Conservation (phyloP, 2,113 vertebrate species). For the Peucedramus taeniatus region DNA sequence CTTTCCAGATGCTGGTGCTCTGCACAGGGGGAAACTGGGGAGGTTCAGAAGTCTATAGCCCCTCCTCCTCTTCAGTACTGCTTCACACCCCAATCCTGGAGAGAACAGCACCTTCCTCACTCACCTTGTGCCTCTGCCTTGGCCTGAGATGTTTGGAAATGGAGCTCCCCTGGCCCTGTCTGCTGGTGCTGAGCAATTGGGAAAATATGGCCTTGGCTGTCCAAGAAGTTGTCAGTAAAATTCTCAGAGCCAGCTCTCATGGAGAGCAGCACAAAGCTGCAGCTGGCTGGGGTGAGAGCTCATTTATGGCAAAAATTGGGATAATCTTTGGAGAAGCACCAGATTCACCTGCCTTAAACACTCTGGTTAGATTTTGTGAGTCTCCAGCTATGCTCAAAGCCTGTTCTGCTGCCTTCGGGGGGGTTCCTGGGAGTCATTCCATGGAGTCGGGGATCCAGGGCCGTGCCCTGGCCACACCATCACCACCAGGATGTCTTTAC, state of each 20-base stretch:
- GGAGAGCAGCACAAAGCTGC: neutral
- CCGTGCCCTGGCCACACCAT: neutral
- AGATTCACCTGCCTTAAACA: neutral
- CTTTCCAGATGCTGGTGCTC: neutral
- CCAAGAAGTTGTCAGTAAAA: neutral
- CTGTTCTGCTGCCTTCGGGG: neutral
- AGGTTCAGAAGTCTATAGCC: neutral
- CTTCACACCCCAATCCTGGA: accelerated
- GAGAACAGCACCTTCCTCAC: neutral
- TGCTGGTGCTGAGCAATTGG: neutral
- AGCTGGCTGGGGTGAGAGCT: neutral
- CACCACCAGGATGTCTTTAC: neutral
- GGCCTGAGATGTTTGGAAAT: accelerated
- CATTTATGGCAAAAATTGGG: slow-evolving; percentile 16
- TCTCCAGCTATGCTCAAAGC: neutral
- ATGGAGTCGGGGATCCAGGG: neutral
- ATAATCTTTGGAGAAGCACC: neutral
- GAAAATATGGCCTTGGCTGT: neutral
- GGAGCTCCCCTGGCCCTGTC: neutral
- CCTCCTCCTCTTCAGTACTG: neutral
- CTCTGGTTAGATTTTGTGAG: neutral
- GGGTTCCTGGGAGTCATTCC: neutral
- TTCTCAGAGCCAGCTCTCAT: neutral
- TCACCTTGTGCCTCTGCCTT: neutral
- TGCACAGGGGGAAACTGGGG: neutral